Percentiles rank a stretch among this genome's conserved stretches.
Conservation (phyloP, 2,888 invertebrate genomes). For the Oscheius sp. region DNA sequence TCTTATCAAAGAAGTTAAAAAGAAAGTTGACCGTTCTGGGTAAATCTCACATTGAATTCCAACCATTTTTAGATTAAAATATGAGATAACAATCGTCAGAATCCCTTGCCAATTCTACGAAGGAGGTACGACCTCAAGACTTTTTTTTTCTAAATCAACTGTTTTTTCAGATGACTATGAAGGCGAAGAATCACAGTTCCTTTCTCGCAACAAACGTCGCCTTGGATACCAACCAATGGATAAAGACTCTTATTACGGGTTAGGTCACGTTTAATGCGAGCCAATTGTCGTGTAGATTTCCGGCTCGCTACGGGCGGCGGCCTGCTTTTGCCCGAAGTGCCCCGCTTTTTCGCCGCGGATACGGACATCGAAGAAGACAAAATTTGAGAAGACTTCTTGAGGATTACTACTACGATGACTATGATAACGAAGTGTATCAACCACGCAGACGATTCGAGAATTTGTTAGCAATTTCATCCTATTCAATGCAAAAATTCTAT, state of each 20-base stretch:
- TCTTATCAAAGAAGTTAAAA: conserved; percentile 65
- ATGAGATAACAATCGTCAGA: conserved; percentile 57
- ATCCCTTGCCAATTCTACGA: conserved; percentile 40
- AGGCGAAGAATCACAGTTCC: neutral
- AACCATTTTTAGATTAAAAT: conserved; percentile 55
- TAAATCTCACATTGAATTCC: conserved; percentile 3
- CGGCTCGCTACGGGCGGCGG: conserved; percentile 14
- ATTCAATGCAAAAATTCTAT: too few species aligned
- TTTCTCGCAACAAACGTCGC: neutral
- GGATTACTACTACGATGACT: conserved; percentile 44
- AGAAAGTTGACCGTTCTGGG: conserved; percentile 59
- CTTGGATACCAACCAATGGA: conserved; percentile 6
- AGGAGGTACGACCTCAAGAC: too few species aligned
- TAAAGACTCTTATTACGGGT: conserved; percentile 18
- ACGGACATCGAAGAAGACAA: conserved; percentile 32
- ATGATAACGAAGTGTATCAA: conserved; percentile 33
- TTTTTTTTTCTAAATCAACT: neutral
- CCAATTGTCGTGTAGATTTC: conserved; percentile 16
- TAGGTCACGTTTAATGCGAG: neutral
- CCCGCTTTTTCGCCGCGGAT: conserved; percentile 27
- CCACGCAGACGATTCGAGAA: conserved; percentile 18
- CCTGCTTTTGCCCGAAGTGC: conserved; percentile 19
- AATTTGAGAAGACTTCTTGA: conserved; percentile 38
- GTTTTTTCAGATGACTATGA: neutral
- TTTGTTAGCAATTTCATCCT: neutral